Percentiles rank a stretch among this genome's conserved stretches.
These are phyloP conservation scores for Planiliza haematocheilus DNA, from an alignment of 2,113 vertebrate species.

Conservation along the genomic window DNA sequence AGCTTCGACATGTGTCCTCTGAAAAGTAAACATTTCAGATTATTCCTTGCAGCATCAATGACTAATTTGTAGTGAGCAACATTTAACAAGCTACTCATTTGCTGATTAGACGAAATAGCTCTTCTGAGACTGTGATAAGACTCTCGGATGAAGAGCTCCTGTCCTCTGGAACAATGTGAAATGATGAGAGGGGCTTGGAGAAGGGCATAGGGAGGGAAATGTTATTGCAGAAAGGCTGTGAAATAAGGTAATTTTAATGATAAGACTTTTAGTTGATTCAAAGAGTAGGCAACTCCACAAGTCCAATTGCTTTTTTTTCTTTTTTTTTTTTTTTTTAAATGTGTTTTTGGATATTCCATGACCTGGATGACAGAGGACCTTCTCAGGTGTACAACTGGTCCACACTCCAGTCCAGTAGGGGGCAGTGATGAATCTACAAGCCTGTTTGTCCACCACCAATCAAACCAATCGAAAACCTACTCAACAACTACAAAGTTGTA, in stretches of 20 bases:
- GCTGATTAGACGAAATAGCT: constrained; percentile 46
- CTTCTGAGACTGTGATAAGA: constrained; percentile 27
- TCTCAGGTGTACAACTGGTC: too few relatives aligned
- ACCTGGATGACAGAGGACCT: too few relatives aligned
- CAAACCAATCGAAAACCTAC: too few relatives aligned
- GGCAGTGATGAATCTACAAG: too few relatives aligned
- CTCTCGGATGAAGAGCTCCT: constrained; percentile 29
- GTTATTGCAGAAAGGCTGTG: background rate
- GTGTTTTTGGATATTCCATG: too few relatives aligned
- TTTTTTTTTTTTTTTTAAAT: too few relatives aligned
- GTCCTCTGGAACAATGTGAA: constrained; percentile 29
- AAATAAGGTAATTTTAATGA: background rate
- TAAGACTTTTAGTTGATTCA: background rate
- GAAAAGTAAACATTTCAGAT: constrained; percentile 21
- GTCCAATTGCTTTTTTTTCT: too few relatives aligned
- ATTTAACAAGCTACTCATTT: constrained; percentile 46
- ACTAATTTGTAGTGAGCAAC: constrained; percentile 50
- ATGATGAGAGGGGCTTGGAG: background rate
- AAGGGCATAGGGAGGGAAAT: constrained; percentile 3
- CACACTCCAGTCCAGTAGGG: too few relatives aligned
- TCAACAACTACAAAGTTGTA: too few relatives aligned
- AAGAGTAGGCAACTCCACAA: too few relatives aligned
- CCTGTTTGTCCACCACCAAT: too few relatives aligned
- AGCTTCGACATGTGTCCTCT: constrained; percentile 22
- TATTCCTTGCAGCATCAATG: constrained; percentile 5